These are phyloP conservation scores for Sycophila sp. DNA, from an alignment of 1,140 invertebrate species.

Conservation along the genomic window DNA sequence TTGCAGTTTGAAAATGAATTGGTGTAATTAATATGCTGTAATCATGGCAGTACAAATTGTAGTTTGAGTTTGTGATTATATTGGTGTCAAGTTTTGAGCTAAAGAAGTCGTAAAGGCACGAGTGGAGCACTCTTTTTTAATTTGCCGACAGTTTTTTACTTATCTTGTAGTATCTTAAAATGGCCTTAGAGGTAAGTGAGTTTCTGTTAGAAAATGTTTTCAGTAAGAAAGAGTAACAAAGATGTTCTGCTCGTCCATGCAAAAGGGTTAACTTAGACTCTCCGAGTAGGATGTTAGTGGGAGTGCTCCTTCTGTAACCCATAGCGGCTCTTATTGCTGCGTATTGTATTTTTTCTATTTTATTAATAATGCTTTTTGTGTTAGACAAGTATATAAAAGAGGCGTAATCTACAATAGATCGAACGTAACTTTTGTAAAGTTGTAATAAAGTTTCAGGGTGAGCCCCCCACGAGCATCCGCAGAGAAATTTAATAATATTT, in stretches of 20 bases:
- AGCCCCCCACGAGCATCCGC: slow-evolving; percentile 24
- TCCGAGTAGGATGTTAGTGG: slow-evolving; percentile 18
- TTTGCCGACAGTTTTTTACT: background rate
- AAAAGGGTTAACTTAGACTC: slow-evolving; percentile 12
- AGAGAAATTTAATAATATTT: slow-evolving; percentile 9
- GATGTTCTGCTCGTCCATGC: background rate
- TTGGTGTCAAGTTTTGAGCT: background rate
- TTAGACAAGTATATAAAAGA: slow-evolving; percentile 19
- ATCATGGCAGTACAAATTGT: background rate
- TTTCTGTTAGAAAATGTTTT: background rate
- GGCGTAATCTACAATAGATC: slow-evolving; percentile 19
- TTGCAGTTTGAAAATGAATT: no score
- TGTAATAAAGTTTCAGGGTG: slow-evolving; percentile 3
- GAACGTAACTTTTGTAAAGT: slow-evolving; percentile 9
- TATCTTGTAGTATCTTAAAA: background rate
- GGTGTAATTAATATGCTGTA: background rate
- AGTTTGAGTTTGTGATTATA: background rate
- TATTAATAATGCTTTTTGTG: background rate
- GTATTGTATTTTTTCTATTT: slow-evolving; percentile 19
- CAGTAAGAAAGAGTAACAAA: background rate
- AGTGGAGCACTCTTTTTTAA: background rate
- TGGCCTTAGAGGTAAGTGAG: background rate
- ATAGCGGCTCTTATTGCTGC: slow-evolving; percentile 1
- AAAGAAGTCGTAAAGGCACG: background rate
- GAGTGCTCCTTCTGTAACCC: slow-evolving; percentile 13